These are phyloP conservation scores for Bombus polaris DNA, from an alignment of 1,140 invertebrate species.

Conservation along the genomic window DNA sequence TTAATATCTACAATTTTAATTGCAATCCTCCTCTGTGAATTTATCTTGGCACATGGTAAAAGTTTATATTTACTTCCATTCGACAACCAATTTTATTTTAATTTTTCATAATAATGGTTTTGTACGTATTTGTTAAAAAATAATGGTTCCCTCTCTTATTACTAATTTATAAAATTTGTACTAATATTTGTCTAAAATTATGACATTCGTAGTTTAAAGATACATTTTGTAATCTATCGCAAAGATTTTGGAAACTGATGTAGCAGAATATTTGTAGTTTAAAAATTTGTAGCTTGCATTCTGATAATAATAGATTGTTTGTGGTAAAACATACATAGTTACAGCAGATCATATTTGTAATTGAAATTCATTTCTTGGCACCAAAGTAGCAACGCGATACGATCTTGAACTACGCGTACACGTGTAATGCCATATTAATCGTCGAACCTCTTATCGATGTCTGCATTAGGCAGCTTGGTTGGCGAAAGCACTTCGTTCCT, in stretches of 20 bases:
- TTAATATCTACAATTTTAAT: too few species aligned
- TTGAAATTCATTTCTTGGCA: background rate
- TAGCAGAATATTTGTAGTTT: background rate
- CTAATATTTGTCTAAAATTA: too few species aligned
- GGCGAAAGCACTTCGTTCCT: conserved; percentile 32
- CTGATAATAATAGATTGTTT: background rate
- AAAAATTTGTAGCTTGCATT: too few species aligned
- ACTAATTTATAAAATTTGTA: too few species aligned
- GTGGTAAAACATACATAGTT: background rate
- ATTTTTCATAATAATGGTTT: too few species aligned
- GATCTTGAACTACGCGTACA: conserved; percentile 8
- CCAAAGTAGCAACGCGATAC: background rate
- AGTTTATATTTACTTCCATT: too few species aligned
- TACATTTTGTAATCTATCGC: background rate
- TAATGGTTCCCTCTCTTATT: too few species aligned
- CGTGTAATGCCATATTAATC: conserved; percentile 42
- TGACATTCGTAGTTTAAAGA: too few species aligned
- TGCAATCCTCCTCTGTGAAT: too few species aligned
- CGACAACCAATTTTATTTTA: too few species aligned
- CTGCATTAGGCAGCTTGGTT: conserved; percentile 33
- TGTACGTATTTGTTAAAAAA: too few species aligned
- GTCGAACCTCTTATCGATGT: background rate
- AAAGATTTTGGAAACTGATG: background rate
- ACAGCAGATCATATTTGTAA: background rate
- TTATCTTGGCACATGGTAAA: too few species aligned